phyloP scores from a whole-genome alignment of 1,140 invertebrate genomes.

The Cecropterus lyciades region DNA sequence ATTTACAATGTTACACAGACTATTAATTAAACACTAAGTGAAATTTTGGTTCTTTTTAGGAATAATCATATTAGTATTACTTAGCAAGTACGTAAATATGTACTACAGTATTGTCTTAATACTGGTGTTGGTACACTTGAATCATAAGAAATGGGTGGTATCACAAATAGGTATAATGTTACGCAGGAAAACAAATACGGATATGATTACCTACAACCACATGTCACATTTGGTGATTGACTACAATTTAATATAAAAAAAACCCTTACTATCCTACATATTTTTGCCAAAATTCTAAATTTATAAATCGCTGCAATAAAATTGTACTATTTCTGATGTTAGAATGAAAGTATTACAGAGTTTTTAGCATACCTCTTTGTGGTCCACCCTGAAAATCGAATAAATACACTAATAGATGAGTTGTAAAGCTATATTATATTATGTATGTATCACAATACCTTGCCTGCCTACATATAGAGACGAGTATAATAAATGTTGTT shows the following conservation, averaged over 20 bases:
- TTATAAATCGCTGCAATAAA: too few species aligned
- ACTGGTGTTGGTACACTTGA: slow-evolving; percentile 39
- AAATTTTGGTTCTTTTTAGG: slow-evolving; percentile 50
- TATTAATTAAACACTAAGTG: slow-evolving; percentile 2
- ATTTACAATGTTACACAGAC: slow-evolving; percentile 51
- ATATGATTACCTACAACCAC: too few species aligned
- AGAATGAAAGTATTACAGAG: too few species aligned
- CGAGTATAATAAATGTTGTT: neutral
- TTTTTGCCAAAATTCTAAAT: too few species aligned
- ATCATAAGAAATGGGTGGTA: slow-evolving; percentile 20
- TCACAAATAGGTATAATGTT: neutral
- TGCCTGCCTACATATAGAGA: neutral
- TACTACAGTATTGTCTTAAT: slow-evolving; percentile 59
- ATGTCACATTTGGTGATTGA: too few species aligned
- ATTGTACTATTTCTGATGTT: too few species aligned
- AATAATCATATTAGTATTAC: slow-evolving; percentile 33
- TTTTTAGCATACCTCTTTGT: neutral
- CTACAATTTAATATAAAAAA: too few species aligned
- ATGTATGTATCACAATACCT: slow-evolving; percentile 7
- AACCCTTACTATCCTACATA: too few species aligned
- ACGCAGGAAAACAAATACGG: too few species aligned
- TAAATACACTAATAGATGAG: neutral
- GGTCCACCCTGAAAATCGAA: slow-evolving; percentile 11
- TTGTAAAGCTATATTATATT: neutral
- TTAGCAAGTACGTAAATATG: slow-evolving; percentile 46